These are phyloP conservation scores for Pelvicachromis taeniatus DNA, from an alignment of 2,113 vertebrate genomes.

Conservation along the genomic window DNA sequence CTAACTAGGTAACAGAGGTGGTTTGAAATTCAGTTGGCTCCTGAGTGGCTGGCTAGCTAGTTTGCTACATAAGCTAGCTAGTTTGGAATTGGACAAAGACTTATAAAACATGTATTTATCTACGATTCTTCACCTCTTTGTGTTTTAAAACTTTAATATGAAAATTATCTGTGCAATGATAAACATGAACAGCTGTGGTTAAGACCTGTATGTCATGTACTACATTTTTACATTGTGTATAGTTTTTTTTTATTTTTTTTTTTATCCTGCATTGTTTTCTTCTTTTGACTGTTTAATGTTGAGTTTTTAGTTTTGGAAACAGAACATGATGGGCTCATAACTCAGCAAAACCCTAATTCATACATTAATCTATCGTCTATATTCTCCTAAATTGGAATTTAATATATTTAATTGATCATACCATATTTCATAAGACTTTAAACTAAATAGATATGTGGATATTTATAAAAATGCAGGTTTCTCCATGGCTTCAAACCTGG, in stretches of 20 bases:
- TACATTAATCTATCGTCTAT: not conserved
- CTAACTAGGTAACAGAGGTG: not conserved
- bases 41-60: not conserved
- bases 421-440: not conserved
- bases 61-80: not conserved
- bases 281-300: not conserved
- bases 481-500: not conserved
- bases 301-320: not conserved
- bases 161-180: not conserved
- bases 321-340: not conserved
- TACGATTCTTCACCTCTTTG: not conserved
- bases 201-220: not conserved
- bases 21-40: not conserved
- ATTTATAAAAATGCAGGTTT: not conserved
- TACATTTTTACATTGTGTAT: not conserved
- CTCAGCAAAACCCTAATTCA: not conserved
- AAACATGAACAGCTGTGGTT: not conserved
- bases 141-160: not conserved
- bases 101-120: not conserved
- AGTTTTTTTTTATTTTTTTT: not conserved
- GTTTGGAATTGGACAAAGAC: not conserved
- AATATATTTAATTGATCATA: rapidly evolving
- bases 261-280: not conserved
- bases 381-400: not conserved
- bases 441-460: not conserved